Conservation (phyloP, 2,888 invertebrate genomes). For the Laspeyria flexula region DNA sequence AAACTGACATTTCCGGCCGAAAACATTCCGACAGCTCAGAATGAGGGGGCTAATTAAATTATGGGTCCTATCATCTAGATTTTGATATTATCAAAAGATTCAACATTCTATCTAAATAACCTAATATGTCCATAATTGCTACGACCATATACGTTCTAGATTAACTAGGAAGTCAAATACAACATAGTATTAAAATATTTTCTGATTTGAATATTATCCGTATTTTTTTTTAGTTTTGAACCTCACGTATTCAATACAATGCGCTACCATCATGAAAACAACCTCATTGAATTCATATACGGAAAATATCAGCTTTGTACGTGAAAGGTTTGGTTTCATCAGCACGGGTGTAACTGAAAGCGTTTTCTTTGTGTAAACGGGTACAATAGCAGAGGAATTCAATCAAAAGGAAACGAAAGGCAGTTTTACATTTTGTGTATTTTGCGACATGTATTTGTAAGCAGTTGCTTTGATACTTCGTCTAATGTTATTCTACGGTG, state of each 20-base stretch:
- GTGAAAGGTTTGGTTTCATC: constrained; percentile 29
- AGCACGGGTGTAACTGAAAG: constrained; percentile 26
- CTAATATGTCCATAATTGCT: no score
- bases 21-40: no score
- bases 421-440: constrained; percentile 22
- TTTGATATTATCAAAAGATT: no score
- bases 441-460: constrained; percentile 21
- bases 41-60: no score
- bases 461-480: neutral
- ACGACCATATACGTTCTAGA: no score
- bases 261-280: constrained; percentile 11
- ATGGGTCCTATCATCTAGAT: no score
- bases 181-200: neutral
- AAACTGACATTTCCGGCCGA: no score
- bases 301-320: constrained; percentile 21
- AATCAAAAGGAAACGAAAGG: constrained; percentile 35
- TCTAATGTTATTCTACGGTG: constrained; percentile 5
- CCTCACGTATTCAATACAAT: neutral
- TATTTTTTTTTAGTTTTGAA: neutral
- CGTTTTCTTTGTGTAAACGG: constrained; percentile 28
- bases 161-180: no score
- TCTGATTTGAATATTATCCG: neutral
- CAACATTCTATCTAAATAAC: no score
- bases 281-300: constrained; percentile 11
- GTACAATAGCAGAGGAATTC: constrained; percentile 30